Evolutionary conservation across 2,113 vertebrate genomes (phyloP).

Genomic region (Anguilla japonica): DNA sequence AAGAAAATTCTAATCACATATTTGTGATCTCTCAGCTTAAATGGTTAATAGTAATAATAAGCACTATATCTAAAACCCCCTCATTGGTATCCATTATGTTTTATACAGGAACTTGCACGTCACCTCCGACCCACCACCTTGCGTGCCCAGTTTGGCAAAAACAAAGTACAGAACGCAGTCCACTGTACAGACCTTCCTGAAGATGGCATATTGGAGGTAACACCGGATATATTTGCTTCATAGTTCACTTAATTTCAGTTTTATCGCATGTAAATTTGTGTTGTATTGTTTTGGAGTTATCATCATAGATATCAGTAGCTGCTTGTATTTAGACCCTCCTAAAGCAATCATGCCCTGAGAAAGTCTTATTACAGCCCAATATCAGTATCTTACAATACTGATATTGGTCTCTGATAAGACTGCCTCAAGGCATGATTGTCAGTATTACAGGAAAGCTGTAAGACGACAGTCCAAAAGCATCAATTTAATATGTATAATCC

Average conservation of each 20-base stretch:
- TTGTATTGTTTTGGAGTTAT: neutral
- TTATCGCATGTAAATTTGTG: neutral
- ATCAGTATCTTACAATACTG: too few relatives aligned
- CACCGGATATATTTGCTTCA: neutral
- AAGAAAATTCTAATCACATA: too few relatives aligned
- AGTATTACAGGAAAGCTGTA: too few relatives aligned
- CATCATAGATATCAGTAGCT: neutral
- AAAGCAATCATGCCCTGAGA: too few relatives aligned
- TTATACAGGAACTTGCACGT: constrained; percentile 81
- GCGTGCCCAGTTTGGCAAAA: constrained; percentile 83
- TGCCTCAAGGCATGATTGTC: too few relatives aligned
- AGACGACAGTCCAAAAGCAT: neutral
- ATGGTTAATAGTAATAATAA: neutral
- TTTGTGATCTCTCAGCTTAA: too few relatives aligned
- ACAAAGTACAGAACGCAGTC: constrained; percentile 86
- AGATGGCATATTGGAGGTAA: constrained; percentile 87
- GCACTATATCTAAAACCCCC: neutral
- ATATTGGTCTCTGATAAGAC: too few relatives aligned
- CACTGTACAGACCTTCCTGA: constrained; percentile 95
- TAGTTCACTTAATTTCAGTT: neutral
- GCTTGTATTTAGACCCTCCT: too few relatives aligned
- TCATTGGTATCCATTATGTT: constrained; percentile 17
- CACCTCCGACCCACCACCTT: constrained; percentile 83
- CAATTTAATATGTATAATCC: too few relatives aligned
- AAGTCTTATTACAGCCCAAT: too few relatives aligned